Conservation (phyloP, 2,888 invertebrate genomes). For the Lagria hirta region DNA sequence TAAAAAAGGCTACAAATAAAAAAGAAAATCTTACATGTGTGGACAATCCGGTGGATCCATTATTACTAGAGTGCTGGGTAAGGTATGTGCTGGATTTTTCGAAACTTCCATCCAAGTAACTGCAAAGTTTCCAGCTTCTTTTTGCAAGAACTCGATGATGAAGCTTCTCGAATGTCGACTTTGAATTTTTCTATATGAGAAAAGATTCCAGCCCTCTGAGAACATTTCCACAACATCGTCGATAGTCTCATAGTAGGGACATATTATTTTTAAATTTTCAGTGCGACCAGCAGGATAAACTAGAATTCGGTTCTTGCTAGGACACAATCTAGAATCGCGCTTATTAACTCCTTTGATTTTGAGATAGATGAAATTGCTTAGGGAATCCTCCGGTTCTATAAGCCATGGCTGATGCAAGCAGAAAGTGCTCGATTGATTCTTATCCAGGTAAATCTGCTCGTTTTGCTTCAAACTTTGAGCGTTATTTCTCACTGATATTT, state of each 20-base stretch:
- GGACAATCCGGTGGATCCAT: constrained; percentile 68
- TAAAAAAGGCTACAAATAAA: too few species aligned
- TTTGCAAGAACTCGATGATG: constrained; percentile 73
- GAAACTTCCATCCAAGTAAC: constrained; percentile 80
- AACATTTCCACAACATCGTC: constrained; percentile 65
- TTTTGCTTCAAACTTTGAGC: constrained; percentile 49
- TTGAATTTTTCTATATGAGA: constrained; percentile 55
- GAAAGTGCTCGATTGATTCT: constrained; percentile 55
- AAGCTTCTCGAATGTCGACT: constrained; percentile 63
- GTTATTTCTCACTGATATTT: constrained; percentile 68
- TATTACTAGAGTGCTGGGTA: constrained; percentile 55
- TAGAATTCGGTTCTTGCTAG: constrained; percentile 70
- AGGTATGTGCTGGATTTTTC: constrained; percentile 62
- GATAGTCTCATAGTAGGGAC: constrained; percentile 58
- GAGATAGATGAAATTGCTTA: constrained; percentile 70
- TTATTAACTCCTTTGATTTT: constrained; percentile 67
- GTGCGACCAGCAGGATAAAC: constrained; percentile 72
- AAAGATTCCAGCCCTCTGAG: constrained; percentile 61
- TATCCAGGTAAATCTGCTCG: constrained; percentile 58
- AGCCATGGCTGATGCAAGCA: constrained; percentile 78
- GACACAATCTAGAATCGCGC: constrained; percentile 56
- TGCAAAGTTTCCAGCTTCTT: constrained; percentile 71
- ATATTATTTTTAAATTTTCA: constrained; percentile 64
- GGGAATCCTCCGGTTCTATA: constrained; percentile 72
- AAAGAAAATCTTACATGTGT: constrained; percentile 62